Conservation (phyloP, 2,113 vertebrate genomes). For the Benitochromis conjunctus region DNA sequence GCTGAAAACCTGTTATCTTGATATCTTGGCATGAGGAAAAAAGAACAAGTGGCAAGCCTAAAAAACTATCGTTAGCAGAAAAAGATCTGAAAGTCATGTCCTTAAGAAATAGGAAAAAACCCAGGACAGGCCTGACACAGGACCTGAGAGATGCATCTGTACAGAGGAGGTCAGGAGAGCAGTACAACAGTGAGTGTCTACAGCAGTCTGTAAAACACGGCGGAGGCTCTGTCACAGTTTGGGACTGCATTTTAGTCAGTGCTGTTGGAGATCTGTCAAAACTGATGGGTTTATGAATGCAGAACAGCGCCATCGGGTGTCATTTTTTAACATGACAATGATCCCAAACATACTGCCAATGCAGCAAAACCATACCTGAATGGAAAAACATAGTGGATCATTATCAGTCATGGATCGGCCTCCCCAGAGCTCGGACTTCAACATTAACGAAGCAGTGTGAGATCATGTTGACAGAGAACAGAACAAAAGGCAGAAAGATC, state of each 20-base stretch:
- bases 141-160: neutral
- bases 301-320: neutral
- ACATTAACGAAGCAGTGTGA: neutral
- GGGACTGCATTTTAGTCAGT: neutral
- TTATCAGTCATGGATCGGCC: neutral
- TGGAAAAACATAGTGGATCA: neutral
- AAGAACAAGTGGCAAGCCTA: neutral
- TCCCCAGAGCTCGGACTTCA: neutral
- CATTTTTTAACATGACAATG: neutral
- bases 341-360: neutral
- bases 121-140: neutral
- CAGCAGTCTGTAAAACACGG: neutral
- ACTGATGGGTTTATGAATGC: neutral
- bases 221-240: neutral
- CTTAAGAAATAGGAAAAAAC: neutral
- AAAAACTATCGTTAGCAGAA: neutral
- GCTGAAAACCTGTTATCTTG: fast-evolving
- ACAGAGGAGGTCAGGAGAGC: neutral
- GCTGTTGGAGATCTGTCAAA: neutral
- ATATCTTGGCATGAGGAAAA: neutral
- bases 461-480: neutral
- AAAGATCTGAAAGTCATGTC: neutral
- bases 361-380: neutral
- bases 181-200: neutral
- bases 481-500: neutral